A percentile compares a stretch with the other conserved stretches of the same genome.
Evolutionary conservation across 1,140 invertebrate genomes (phyloP).

Genomic region (Notospermus geniculatus): DNA sequence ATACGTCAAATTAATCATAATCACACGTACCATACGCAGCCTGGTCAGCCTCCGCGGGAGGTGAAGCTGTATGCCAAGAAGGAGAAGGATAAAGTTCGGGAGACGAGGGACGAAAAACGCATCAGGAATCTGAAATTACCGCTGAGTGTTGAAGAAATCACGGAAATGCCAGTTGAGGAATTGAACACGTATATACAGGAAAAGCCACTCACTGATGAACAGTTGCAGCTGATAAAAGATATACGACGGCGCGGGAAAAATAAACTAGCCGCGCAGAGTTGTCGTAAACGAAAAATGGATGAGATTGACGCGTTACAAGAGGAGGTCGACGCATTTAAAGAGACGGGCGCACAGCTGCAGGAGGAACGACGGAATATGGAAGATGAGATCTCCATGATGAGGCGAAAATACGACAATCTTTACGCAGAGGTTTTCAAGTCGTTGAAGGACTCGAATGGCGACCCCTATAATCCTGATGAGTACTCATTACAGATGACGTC

Average conservation of each 20-base stretch:
- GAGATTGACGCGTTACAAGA: slow-evolving; percentile 88
- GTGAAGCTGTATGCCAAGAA: slow-evolving; percentile 69
- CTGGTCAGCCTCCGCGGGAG: slow-evolving; percentile 66
- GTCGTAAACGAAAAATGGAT: slow-evolving; percentile 92
- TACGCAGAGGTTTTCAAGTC: slow-evolving; percentile 74
- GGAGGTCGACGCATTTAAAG: slow-evolving; percentile 83
- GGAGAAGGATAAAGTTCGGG: slow-evolving; percentile 57
- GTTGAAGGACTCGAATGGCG: slow-evolving; percentile 81
- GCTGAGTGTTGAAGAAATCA: slow-evolving; percentile 84
- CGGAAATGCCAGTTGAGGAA: slow-evolving; percentile 95
- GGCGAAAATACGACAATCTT: slow-evolving; percentile 73
- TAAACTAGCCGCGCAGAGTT: slow-evolving; percentile 90
- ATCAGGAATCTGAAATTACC: slow-evolving; percentile 78
- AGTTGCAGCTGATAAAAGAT: slow-evolving; percentile 88
- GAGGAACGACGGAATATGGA: slow-evolving; percentile 43
- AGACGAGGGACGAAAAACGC: slow-evolving; percentile 74
- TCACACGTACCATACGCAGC: slow-evolving; percentile 78
- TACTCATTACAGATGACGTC: slow-evolving; percentile 85
- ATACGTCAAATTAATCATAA: slow-evolving; percentile 68
- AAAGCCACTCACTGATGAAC: slow-evolving; percentile 91
- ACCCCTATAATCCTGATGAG: slow-evolving; percentile 78
- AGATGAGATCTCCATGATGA: slow-evolving; percentile 73
- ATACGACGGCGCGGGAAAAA: slow-evolving; percentile 90
- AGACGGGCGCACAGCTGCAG: slow-evolving; percentile 33
- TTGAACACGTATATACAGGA: slow-evolving; percentile 95